Conservation (phyloP, 2,888 invertebrate genomes). For the Eupithecia subumbrata region DNA sequence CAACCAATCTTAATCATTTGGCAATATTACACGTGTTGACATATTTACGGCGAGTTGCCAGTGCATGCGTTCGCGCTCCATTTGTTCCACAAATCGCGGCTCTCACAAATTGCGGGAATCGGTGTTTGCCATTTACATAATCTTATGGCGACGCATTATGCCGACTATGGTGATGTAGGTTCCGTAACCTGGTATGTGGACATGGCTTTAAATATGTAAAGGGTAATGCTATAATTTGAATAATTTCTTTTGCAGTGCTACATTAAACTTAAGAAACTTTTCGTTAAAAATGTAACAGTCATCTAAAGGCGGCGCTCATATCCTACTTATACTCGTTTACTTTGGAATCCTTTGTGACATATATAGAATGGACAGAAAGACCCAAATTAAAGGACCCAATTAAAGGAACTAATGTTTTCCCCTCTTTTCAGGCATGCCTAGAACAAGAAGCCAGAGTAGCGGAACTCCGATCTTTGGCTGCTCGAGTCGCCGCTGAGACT, state of each 20-base stretch:
- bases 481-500: conserved; percentile 91
- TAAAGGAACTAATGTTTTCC: background rate
- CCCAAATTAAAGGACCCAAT: background rate
- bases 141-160: conserved; percentile 4
- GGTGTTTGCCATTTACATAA: conserved; percentile 15
- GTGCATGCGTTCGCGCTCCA: conserved; percentile 39
- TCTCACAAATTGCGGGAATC: conserved; percentile 29
- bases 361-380: background rate
- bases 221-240: background rate
- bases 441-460: conserved; percentile 89
- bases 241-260: background rate
- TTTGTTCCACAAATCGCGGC: conserved; percentile 32
- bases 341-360: background rate
- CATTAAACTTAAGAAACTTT: background rate
- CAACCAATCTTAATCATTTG: background rate
- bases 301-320: background rate
- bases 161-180: conserved; percentile 17
- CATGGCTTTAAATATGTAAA: background rate
- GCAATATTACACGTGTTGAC: conserved; percentile 1
- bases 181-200: background rate
- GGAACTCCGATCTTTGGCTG: conserved; percentile 89
- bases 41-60: conserved; percentile 16
- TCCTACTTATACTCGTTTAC: background rate
- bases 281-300: background rate
- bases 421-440: conserved; percentile 86